A percentile compares a stretch with the other conserved stretches of the same genome.
Evolutionary conservation across 2,888 invertebrate genomes (phyloP).

Genomic region (Hypercompe scribonia): DNA sequence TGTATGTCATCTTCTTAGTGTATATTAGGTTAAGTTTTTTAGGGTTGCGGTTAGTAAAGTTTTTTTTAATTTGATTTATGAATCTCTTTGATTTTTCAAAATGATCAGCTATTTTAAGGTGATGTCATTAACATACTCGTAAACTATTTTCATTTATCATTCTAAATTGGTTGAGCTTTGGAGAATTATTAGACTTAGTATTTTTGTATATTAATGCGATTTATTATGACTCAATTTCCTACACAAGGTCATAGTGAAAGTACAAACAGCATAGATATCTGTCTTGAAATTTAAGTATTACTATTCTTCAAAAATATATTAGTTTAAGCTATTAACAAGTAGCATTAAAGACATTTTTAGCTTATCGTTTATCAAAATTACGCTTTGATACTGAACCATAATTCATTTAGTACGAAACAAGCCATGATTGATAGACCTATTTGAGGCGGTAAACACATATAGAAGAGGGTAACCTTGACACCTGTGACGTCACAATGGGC

Average conservation of each 20-base stretch:
- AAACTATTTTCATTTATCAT: background rate
- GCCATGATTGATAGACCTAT: conserved; percentile 48
- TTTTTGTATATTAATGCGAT: background rate
- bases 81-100: background rate
- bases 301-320: background rate
- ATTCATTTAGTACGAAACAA: conserved; percentile 28
- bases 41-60: too few species aligned
- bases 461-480: conserved; percentile 64
- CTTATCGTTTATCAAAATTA: background rate
- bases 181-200: background rate
- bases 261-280: background rate
- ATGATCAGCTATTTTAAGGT: background rate
- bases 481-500: conserved; percentile 63
- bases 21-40: background rate
- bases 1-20: background rate
- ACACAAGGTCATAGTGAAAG: background rate
- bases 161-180: background rate
- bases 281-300: background rate
- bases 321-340: background rate
- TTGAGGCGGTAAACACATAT: conserved; percentile 18
- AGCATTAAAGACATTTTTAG: background rate
- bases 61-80: background rate
- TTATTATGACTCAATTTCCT: background rate
- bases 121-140: background rate
- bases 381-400: background rate